Conservation (phyloP, 2,113 vertebrate genomes). For the Ageneiosus marmoratus region DNA sequence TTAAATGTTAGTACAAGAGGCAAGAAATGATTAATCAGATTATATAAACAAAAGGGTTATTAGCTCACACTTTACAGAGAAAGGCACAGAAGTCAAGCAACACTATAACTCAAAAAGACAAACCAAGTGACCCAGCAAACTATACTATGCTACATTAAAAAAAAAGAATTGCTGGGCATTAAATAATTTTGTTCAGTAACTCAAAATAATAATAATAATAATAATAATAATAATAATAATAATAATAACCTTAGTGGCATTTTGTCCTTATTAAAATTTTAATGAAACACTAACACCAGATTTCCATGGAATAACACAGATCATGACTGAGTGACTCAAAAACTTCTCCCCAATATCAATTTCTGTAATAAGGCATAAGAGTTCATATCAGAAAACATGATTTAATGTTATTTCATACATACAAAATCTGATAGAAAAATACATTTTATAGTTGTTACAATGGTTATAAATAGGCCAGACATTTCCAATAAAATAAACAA, state of each 20-base stretch:
- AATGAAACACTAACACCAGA: constrained; percentile 1
- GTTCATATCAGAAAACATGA: constrained; percentile 89
- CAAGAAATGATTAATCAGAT: constrained; percentile 95
- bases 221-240: neutral
- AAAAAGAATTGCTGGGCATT: constrained; percentile 21
- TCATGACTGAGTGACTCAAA: constrained; percentile 23
- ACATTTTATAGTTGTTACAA: constrained; percentile 99
- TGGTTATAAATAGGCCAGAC: constrained; percentile 91
- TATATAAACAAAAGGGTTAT: constrained; percentile 74
- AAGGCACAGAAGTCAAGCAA: constrained; percentile 95
- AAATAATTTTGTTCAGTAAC: constrained; percentile 30
- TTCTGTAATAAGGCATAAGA: constrained; percentile 71
- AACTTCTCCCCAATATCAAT: constrained; percentile 49
- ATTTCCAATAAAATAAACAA: constrained; percentile 86
- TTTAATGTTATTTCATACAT: constrained; percentile 96
- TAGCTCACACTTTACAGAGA: constrained; percentile 65
- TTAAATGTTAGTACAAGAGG: constrained; percentile 95
- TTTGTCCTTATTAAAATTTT: constrained; percentile 3
- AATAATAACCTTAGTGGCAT: constrained; percentile 15
- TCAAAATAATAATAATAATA: neutral
- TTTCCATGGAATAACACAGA: neutral
- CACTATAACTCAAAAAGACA: constrained; percentile 76
- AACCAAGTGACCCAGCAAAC: constrained; percentile 60
- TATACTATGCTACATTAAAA: constrained; percentile 49
- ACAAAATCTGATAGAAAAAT: constrained; percentile 99